These are phyloP conservation scores for Cygnus olor DNA, from an alignment of 2,797 vertebrate genomes.

Conservation along the genomic window DNA sequence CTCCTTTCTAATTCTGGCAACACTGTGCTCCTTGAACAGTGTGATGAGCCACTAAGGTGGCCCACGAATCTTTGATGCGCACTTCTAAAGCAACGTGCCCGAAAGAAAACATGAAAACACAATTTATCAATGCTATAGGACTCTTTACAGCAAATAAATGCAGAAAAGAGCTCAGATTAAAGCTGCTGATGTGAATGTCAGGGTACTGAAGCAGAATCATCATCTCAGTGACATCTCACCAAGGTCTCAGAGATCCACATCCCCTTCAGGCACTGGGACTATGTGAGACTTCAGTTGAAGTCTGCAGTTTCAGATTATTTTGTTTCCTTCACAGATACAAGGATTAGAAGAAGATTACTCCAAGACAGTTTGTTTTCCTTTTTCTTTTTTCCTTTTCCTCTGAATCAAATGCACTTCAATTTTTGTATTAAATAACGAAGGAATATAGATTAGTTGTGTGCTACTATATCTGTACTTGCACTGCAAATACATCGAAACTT, in stretches of 20 bases:
- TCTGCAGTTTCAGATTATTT: not conserved
- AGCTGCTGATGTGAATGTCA: not conserved
- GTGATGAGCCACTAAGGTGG: not conserved
- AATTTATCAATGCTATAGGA: not conserved
- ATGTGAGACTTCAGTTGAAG: not conserved
- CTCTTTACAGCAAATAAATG: not conserved
- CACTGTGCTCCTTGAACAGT: not conserved
- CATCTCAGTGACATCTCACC: not conserved
- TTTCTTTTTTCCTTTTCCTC: not conserved
- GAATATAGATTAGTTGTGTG: not conserved
- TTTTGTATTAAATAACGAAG: not conserved
- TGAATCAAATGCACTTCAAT: not conserved
- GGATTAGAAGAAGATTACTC: not conserved
- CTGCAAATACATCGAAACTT: not conserved
- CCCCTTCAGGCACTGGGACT: not conserved
- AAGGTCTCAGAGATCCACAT: accelerated
- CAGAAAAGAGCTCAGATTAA: not conserved
- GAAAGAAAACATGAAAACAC: not conserved
- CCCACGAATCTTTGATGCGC: not conserved
- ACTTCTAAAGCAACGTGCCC: not conserved
- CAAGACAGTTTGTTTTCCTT: not conserved
- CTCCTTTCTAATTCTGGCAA: not conserved
- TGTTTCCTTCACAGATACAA: not conserved
- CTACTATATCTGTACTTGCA: not conserved
- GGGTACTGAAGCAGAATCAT: not conserved